phyloP scores from a whole-genome alignment of 2,888 invertebrate genomes.

The Calephelis perditalis region DNA sequence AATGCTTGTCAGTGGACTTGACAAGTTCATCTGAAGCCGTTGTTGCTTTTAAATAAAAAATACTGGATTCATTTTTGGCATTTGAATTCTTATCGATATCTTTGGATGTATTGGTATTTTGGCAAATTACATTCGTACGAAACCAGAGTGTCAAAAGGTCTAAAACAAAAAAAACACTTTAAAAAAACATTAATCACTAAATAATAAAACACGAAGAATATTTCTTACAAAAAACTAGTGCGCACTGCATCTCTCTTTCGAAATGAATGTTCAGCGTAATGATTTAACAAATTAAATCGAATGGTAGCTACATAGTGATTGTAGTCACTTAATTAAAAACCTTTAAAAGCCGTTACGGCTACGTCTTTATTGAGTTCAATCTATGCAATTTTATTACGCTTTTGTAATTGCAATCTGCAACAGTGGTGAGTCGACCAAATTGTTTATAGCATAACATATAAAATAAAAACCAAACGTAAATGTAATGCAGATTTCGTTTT shows the following conservation, averaged over 20 bases:
- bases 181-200: not conserved
- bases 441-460: not conserved
- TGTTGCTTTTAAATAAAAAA: slow-evolving; percentile 12
- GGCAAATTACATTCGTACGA: slow-evolving; percentile 5
- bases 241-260: not conserved
- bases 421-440: not conserved
- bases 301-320: not conserved
- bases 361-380: slow-evolving; percentile 2
- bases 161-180: not conserved
- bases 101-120: slow-evolving; percentile 16
- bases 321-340: slow-evolving; percentile 9
- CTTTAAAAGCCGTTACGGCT: slow-evolving; percentile 6
- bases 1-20: too few species aligned
- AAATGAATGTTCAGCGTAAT: not conserved
- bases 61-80: slow-evolving; percentile 11
- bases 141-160: not conserved
- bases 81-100: slow-evolving; percentile 6
- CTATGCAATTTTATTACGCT: not conserved
- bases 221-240: slow-evolving; percentile 1
- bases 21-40: not conserved
- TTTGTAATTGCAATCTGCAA: slow-evolving; percentile 1
- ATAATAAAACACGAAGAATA: not conserved
- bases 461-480: too few species aligned
- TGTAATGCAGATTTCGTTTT: too few species aligned
- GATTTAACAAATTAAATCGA: not conserved